Percentiles rank a stretch among this genome's conserved stretches.
phyloP scores from a whole-genome alignment of 92 coral and sea anemone genomes.

The Palythoa grandis region DNA sequence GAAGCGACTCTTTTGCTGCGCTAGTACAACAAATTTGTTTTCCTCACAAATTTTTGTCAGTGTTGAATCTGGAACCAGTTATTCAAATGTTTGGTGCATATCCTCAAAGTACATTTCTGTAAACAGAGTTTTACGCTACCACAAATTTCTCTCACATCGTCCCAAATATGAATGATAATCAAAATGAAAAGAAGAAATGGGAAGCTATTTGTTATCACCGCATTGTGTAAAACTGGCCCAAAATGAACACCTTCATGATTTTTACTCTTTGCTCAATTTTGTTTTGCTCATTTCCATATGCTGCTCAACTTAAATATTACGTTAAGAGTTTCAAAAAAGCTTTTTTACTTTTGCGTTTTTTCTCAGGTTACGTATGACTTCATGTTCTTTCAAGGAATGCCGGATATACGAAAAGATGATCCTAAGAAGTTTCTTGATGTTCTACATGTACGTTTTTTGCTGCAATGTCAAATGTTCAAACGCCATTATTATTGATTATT shows the following conservation, averaged over 20 bases:
- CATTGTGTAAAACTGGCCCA: too few species aligned
- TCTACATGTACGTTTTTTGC: constrained; percentile 64
- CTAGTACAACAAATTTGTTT: not conserved
- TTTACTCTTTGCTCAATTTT: too few species aligned
- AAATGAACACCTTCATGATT: too few species aligned
- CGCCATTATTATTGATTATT: not conserved
- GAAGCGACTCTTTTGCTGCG: not conserved
- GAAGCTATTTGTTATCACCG: too few species aligned
- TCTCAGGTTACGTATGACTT: constrained; percentile 82
- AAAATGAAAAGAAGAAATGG: too few species aligned
- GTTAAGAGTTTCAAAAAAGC: not conserved
- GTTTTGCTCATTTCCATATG: not conserved
- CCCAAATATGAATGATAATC: too few species aligned
- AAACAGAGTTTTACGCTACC: too few species aligned
- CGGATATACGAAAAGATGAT: constrained; percentile 85
- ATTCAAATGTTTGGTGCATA: too few species aligned
- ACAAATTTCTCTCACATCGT: too few species aligned
- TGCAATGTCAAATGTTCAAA: not conserved
- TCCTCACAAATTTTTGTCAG: too few species aligned
- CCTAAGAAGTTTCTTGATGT: constrained; percentile 85
- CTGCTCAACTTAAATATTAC: not conserved
- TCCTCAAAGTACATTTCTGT: too few species aligned
- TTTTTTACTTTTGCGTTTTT: not conserved
- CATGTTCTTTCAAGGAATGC: constrained; percentile 92
- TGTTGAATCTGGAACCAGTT: too few species aligned